Base-by-base conservation (phyloP, 2,888 invertebrate species). In the Trimorus sp. region DNA sequence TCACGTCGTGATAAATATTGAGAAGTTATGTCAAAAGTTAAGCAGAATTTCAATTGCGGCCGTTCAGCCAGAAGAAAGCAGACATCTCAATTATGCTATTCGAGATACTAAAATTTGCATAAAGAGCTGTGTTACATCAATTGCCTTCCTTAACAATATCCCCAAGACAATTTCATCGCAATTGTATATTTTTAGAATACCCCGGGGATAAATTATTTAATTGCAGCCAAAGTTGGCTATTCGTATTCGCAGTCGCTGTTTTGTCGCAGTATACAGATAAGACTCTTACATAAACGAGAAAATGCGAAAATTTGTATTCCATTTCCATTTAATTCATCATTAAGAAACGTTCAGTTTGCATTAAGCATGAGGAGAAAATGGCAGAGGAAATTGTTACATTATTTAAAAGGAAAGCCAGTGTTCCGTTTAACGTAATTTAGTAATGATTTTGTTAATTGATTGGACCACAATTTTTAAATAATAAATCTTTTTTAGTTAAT, bases 191-290 rank as follows among this genome's bases (percentile, higher is more conserved):
- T 45, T 54, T 40, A 60, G 60, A 68, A 59, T 54, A 68, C 60
- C 54, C 68, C 42, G 48, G 51, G 68, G 59, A 68, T 68, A 69
- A 76, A 56, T 69, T 69, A 65, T 65, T 74, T 65, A 58, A 74
- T 65, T 74, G 58, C 58, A 65, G 58, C 14, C 45, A 42, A 11
- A 45, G 66, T 59, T 48, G 37, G n/a, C 49, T 11, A 40, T 40
- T 11, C 7, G 40, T 40, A 40, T 8, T 11, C 40, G 40, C 11
- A 11, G 40, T 40, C 11, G 8, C 40, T 9, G 11, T 40, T 7
- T 7, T 11, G 40, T 9, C 9, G 40, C 40, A 1, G 8, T 11
- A 11, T 11, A 40, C 8, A 11, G 7, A 40, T 40, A 40, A 40
- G 11, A 9, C 9, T 11, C 8, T 40, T 40, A 7, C 9, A 8